phyloP scores from a whole-genome alignment of 2,797 vertebrate species.

The Echeneis naucrates region DNA sequence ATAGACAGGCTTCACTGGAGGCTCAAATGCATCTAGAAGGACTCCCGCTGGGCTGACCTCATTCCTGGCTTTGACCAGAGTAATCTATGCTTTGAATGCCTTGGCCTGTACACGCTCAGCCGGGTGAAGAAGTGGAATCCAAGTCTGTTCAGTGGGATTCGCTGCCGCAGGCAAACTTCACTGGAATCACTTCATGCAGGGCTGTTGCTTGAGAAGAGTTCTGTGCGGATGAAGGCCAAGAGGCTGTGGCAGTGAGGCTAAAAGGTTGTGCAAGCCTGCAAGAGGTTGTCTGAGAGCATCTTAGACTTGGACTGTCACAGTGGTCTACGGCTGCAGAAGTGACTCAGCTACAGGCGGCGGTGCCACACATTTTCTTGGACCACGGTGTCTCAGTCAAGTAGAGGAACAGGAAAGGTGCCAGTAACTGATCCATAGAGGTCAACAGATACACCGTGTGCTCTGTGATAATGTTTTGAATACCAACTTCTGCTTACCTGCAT shows the following conservation, averaged over 20 bases:
- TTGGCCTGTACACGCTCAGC: slow-evolving; percentile 53
- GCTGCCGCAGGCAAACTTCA: slow-evolving; percentile 57
- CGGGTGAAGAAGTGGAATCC: slow-evolving; percentile 63
- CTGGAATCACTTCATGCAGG: slow-evolving; percentile 56
- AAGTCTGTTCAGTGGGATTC: slow-evolving; percentile 60
- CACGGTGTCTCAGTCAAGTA: slow-evolving; percentile 13
- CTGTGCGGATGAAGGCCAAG: slow-evolving; percentile 47
- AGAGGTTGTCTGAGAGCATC: slow-evolving; percentile 45
- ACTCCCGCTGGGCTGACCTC: slow-evolving; percentile 79
- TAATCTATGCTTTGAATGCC: slow-evolving; percentile 76
- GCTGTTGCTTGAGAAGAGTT: slow-evolving; percentile 44
- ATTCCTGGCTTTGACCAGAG: slow-evolving; percentile 73
- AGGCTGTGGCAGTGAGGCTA: slow-evolving; percentile 52
- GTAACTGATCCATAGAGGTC: slow-evolving; percentile 4
- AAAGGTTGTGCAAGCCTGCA: slow-evolving; percentile 46
- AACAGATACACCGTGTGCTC: too few relatives aligned
- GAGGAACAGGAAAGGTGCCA: slow-evolving; percentile 28
- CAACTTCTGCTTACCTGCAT: slow-evolving; percentile 10
- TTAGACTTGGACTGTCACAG: slow-evolving; percentile 47
- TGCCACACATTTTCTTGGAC: slow-evolving; percentile 24
- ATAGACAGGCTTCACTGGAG: slow-evolving; percentile 56
- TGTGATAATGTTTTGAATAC: slow-evolving; percentile 17
- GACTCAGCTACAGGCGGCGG: slow-evolving; percentile 63
- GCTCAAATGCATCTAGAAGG: slow-evolving; percentile 67
- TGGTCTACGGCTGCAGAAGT: slow-evolving; percentile 51